Conservation (phyloP, 1,140 invertebrate genomes). For the Bradysia coprophila region DNA sequence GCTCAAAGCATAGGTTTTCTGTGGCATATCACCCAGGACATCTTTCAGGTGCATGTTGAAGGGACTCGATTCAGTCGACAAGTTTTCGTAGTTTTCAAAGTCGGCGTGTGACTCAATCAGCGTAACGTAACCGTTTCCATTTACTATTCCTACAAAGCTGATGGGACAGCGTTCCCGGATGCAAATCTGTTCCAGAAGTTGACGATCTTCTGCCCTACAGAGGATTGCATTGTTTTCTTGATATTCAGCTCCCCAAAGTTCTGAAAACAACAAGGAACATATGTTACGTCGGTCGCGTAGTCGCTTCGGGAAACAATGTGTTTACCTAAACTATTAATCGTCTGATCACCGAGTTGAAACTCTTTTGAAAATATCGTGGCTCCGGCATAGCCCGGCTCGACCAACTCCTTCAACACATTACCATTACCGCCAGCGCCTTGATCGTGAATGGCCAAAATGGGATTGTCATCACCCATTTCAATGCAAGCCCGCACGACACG, state of each 20-base stretch:
- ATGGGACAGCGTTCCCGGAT: constrained; percentile 80
- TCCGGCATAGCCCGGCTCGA: constrained; percentile 64
- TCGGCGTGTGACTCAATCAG: constrained; percentile 42
- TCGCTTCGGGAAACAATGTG: too few species aligned
- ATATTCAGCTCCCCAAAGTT: constrained; percentile 96
- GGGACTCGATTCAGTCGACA: constrained; percentile 21
- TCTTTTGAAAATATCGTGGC: constrained; percentile 75
- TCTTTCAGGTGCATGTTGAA: constrained; percentile 78
- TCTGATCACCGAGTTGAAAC: constrained; percentile 88
- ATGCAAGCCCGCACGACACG: constrained; percentile 80
- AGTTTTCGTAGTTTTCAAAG: constrained; percentile 16
- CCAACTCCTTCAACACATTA: constrained; percentile 93
- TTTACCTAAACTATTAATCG: too few species aligned
- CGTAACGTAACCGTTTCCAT: constrained; percentile 66
- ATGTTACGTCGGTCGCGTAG: too few species aligned
- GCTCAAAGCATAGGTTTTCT: constrained; percentile 29
- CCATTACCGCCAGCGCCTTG: constrained; percentile 91
- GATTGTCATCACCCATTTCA: constrained; percentile 65
- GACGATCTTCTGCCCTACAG: constrained; percentile 41
- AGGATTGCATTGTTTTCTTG: constrained; percentile 91
- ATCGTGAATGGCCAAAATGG: constrained; percentile 50
- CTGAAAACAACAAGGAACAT: too few species aligned
- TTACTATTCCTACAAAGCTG: constrained; percentile 83
- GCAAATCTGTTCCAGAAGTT: constrained; percentile 51
- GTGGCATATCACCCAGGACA: constrained; percentile 56